phyloP scores from a whole-genome alignment of 2,113 vertebrate genomes.

The Meles meles region DNA sequence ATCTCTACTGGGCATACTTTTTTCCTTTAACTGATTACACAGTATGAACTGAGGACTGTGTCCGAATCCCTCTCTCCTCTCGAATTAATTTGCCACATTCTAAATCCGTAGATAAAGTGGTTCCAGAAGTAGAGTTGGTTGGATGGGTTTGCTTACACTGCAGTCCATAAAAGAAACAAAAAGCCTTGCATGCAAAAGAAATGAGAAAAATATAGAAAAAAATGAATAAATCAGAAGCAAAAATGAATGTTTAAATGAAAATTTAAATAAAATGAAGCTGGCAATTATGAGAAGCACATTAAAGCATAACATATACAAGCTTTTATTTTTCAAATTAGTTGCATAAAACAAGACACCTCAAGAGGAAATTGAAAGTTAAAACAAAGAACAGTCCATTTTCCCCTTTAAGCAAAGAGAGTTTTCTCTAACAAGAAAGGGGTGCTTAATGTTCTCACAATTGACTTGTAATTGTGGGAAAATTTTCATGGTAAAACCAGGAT shows the following conservation, averaged over 20 bases:
- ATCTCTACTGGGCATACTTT: constrained; percentile 75
- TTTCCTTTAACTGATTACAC: constrained; percentile 74
- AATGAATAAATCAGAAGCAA: constrained; percentile 56
- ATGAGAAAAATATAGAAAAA: constrained; percentile 40
- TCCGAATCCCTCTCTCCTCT: constrained; percentile 85
- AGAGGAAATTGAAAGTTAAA: constrained; percentile 35
- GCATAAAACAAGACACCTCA: constrained; percentile 55
- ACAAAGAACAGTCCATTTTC: neutral
- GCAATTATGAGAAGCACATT: constrained; percentile 55
- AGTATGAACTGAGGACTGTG: constrained; percentile 80
- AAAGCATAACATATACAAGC: constrained; percentile 61
- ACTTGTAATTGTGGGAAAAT: neutral
- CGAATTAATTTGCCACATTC: constrained; percentile 94
- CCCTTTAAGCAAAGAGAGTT: constrained; percentile 12
- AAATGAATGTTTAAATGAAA: constrained; percentile 50
- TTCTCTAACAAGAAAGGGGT: neutral
- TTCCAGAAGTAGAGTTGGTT: constrained; percentile 91
- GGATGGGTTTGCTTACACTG: constrained; percentile 91
- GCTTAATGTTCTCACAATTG: neutral
- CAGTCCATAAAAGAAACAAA: constrained; percentile 96
- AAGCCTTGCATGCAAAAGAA: constrained; percentile 89
- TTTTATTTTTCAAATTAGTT: constrained; percentile 63
- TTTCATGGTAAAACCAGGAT: neutral
- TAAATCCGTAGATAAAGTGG: constrained; percentile 94
- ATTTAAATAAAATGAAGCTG: constrained; percentile 32